These are phyloP conservation scores for Thaumatotibia leucotreta DNA, from an alignment of 1,140 invertebrate species.

Conservation along the genomic window DNA sequence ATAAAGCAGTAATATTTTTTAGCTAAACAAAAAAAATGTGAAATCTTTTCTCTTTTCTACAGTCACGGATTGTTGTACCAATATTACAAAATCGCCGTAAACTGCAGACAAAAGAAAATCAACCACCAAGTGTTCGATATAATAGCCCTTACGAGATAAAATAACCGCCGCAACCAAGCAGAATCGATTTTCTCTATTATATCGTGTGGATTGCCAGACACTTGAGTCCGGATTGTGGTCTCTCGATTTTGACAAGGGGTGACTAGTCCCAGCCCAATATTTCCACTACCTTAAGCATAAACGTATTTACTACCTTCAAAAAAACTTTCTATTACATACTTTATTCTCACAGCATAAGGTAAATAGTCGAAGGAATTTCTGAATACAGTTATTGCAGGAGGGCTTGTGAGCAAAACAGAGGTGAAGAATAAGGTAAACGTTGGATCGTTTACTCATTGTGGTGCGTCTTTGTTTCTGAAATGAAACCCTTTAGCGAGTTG, in stretches of 20 bases:
- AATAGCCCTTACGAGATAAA: neutral
- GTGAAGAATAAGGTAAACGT: neutral
- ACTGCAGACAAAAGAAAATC: neutral
- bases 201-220: neutral
- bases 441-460: neutral
- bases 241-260: constrained; percentile 9
- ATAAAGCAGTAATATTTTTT: too few relatives aligned
- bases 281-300: neutral
- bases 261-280: neutral
- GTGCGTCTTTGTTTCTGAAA: neutral
- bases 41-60: too few relatives aligned
- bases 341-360: neutral
- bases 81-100: neutral
- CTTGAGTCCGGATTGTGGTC: neutral
- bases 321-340: neutral
- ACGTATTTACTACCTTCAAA: neutral
- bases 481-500: neutral
- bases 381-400: neutral
- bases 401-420: neutral
- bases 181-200: constrained; percentile 5
- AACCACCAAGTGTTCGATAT: neutral
- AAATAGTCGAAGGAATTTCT: neutral
- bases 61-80: neutral
- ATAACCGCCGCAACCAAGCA: neutral
- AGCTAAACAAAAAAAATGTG: too few relatives aligned